Evolutionary conservation across 2,797 vertebrate species (phyloP).

Genomic region (Lates japonicus): DNA sequence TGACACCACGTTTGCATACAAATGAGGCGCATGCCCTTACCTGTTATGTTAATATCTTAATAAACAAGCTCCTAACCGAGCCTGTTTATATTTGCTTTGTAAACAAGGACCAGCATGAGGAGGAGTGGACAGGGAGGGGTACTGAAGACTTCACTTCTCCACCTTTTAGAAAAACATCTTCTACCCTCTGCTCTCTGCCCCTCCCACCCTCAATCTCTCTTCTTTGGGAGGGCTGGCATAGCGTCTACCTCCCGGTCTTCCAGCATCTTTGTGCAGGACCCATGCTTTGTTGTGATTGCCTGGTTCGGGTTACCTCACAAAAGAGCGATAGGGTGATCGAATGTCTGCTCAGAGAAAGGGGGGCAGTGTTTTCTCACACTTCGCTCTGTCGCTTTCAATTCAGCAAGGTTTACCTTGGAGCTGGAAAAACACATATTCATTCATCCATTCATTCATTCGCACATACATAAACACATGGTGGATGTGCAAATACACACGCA

Average conservation of each 20-base stretch:
- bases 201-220: slow-evolving; percentile 32
- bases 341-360: slow-evolving; percentile 81
- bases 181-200: slow-evolving; percentile 9
- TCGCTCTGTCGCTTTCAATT: slow-evolving; percentile 64
- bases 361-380: slow-evolving; percentile 85
- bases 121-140: slow-evolving; percentile 31
- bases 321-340: slow-evolving; percentile 73
- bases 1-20: slow-evolving; percentile 43
- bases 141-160: slow-evolving; percentile 19
- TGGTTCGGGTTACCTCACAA: slow-evolving; percentile 81
- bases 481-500: slow-evolving; percentile 30
- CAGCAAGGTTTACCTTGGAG: slow-evolving; percentile 57
- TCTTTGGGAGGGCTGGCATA: slow-evolving; percentile 44
- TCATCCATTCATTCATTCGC: slow-evolving; percentile 27
- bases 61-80: slow-evolving; percentile 31
- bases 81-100: slow-evolving; percentile 72
- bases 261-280: slow-evolving; percentile 76
- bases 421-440: slow-evolving; percentile 56
- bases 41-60: slow-evolving; percentile 61
- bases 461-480: slow-evolving; percentile 17
- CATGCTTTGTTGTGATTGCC: slow-evolving; percentile 83
- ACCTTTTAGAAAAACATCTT: slow-evolving; percentile 38
- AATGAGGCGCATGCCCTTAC: slow-evolving; percentile 35
- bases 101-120: slow-evolving; percentile 58
- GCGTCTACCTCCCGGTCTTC: slow-evolving; percentile 53